Base-by-base conservation (phyloP, 2,888 invertebrate genomes). In the Agrochola lychnidis region DNA sequence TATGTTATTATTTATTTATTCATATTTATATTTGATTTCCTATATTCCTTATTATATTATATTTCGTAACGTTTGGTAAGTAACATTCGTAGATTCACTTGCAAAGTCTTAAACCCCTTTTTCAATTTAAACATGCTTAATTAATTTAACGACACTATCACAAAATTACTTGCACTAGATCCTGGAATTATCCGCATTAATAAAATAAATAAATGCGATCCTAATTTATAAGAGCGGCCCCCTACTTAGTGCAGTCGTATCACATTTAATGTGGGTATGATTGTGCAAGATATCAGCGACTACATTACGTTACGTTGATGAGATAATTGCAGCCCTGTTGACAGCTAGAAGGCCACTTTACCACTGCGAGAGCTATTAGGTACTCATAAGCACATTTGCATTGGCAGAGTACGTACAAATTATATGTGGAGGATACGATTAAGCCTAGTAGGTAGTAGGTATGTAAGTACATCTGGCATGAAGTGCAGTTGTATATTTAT, bases 291-390 rank as follows among this genome's bases (percentile, higher is more conserved):
- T 91, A 90, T 91, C 86, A 89, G 83, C 85, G 82, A 81, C 83
- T 84, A 86, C 90, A 90, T 90, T 92, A 91, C 83, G 84, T 90
- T 87, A 88, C 82, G 83, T 68, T 91, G 93, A 93, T 91, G 90
- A 88, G 90, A 90, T 94, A 93, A 94, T 94, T 93, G 91, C 84
- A 83, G 81, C 72, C 84, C 79, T 87, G 92, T 90, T 89, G 91
- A 91, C 92, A 91, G 90, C 87, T 72, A 83, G 78, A 81, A 87
- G 87, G 81, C 80, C 76, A 83, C 71, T 81, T 83, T 86, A 72
- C 76, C 66, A 70, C 66, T 70, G 70, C 67, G 19, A 76, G 67
- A 62, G 74, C 74, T 76, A 81, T 86, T 81, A 86, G 59, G 72
- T 63, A 59, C 79, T 77, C 79, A 71, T 84, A 84, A 71, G 67